Percentiles rank a stretch among this genome's conserved stretches.
Evolutionary conservation across 2,888 invertebrate species (phyloP).

Genomic region (Tipula confusa): DNA sequence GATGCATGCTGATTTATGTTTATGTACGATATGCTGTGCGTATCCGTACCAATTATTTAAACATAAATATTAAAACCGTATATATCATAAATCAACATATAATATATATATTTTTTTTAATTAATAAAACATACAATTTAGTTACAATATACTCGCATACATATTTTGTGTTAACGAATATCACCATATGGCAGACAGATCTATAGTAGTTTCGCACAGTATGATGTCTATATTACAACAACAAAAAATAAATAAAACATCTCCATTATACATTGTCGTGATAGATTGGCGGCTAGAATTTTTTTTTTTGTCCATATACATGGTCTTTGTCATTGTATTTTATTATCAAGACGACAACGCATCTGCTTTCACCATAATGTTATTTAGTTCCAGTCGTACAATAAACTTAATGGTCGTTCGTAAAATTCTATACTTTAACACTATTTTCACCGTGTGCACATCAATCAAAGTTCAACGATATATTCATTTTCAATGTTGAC

Average conservation of each 20-base stretch:
- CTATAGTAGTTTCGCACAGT: not conserved
- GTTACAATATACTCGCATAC: not conserved
- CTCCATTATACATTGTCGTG: not conserved
- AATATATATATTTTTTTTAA: not conserved
- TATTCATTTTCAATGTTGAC: not conserved
- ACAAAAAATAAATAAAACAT: not conserved
- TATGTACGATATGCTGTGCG: not conserved
- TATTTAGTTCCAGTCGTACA: not conserved
- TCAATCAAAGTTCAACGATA: slow-evolving; percentile 25
- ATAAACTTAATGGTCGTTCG: not conserved
- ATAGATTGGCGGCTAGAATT: not conserved
- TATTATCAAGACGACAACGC: not conserved
- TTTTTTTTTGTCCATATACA: not conserved
- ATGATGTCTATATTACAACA: not conserved
- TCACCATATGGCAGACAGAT: not conserved
- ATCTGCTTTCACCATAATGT: not conserved
- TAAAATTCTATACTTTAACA: not conserved
- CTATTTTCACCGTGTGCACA: not conserved
- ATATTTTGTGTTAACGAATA: not conserved
- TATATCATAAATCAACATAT: not conserved
- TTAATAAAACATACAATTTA: not conserved
- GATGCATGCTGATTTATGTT: not conserved
- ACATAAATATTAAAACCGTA: not conserved
- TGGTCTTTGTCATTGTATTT: not conserved
- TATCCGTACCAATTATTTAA: not conserved